Conservation (phyloP, 2,888 invertebrate species). For the Tachina grossa region DNA sequence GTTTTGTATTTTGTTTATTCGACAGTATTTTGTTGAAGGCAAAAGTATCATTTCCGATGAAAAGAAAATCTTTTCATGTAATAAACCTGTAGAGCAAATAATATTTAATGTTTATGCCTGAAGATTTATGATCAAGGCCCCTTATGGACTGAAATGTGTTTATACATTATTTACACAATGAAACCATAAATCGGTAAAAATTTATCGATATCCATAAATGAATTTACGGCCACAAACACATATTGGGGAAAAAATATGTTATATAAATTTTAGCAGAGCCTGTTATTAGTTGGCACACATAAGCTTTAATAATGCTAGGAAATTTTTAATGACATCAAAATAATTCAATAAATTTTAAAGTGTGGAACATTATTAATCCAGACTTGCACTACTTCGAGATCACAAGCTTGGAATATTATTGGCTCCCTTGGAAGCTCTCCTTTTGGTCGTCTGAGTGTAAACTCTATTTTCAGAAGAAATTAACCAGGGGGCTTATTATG, state of each 20-base stretch:
- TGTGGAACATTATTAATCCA: not conserved
- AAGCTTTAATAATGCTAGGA: not conserved
- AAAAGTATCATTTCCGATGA: not conserved
- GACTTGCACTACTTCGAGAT: too few relatives aligned
- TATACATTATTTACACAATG: slow-evolving; percentile 25
- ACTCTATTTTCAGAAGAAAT: too few relatives aligned
- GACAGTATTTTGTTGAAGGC: not conserved
- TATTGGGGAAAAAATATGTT: not conserved
- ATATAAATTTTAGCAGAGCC: not conserved
- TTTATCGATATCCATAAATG: slow-evolving; percentile 29
- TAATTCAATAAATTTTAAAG: not conserved
- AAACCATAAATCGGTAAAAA: slow-evolving; percentile 48
- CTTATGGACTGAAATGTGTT: not conserved
- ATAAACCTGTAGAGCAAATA: not conserved
- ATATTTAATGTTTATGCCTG: not conserved
- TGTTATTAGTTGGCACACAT: not conserved
- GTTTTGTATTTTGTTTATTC: not conserved
- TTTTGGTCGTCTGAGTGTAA: too few relatives aligned
- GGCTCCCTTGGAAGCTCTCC: too few relatives aligned
- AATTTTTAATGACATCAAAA: not conserved
- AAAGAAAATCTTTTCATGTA: not conserved
- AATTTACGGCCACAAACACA: not conserved
- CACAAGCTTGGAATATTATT: too few relatives aligned
- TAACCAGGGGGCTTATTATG: too few relatives aligned
- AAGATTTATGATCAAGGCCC: slow-evolving; percentile 35